Conservation (phyloP, 2,113 vertebrate species). For the Psammodynastes pulverulentus region DNA sequence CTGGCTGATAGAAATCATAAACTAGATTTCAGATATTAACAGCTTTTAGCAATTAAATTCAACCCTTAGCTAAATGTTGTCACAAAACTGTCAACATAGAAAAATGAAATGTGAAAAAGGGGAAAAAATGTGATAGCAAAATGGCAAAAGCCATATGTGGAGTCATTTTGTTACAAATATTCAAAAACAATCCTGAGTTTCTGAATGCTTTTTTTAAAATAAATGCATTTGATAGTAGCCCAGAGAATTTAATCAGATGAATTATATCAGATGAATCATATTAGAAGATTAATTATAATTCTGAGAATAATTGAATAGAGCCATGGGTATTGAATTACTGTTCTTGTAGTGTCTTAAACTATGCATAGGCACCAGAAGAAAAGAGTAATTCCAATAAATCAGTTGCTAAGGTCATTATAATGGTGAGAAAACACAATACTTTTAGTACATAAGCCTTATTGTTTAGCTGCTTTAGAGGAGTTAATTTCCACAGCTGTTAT, state of each 20-base stretch:
- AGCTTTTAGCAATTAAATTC: neutral
- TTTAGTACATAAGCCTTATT: neutral
- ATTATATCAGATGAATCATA: neutral
- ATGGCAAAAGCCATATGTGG: neutral
- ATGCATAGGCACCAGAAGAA: neutral
- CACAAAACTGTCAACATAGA: neutral
- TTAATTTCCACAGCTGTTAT: neutral
- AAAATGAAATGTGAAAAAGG: neutral
- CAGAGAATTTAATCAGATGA: neutral
- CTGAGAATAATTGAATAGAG: neutral
- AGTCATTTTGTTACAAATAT: constrained; percentile 2
- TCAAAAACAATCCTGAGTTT: neutral
- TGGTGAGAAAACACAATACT: neutral
- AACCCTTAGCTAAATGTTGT: neutral
- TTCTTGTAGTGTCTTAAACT: neutral
- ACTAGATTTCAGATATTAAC: neutral
- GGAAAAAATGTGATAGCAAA: neutral
- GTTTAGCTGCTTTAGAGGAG: neutral
- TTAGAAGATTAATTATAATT: neutral
- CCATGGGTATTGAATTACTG: neutral
- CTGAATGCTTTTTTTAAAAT: neutral
- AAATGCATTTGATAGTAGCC: neutral
- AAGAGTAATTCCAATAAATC: constrained; percentile 3
- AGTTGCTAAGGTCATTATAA: constrained; percentile 1
- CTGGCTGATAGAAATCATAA: neutral